Conservation (phyloP, 1,140 invertebrate species). For the Dreissena polymorpha region DNA sequence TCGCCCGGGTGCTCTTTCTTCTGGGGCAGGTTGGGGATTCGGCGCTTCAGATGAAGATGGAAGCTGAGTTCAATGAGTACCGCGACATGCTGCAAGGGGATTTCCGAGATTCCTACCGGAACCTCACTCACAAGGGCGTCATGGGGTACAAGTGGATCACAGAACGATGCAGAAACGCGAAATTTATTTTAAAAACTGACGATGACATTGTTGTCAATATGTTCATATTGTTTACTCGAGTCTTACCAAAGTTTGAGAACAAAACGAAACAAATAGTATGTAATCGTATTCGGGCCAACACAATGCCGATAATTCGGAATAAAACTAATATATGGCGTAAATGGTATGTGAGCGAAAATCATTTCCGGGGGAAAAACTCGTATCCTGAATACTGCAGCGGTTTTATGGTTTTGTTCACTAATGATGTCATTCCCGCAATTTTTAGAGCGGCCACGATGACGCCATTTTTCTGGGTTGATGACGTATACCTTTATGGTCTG, state of each 20-base stretch:
- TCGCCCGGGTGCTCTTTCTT: slow-evolving; percentile 83
- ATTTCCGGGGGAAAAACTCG: slow-evolving; percentile 52
- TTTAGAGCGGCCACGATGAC: no score
- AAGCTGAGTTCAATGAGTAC: slow-evolving; percentile 29
- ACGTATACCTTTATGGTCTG: slow-evolving; percentile 78
- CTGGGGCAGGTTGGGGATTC: slow-evolving; percentile 83
- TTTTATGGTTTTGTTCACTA: slow-evolving; percentile 58
- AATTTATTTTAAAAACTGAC: slow-evolving; percentile 93
- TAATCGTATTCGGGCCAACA: slow-evolving; percentile 42
- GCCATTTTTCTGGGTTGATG: no score
- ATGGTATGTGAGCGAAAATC: slow-evolving; percentile 28
- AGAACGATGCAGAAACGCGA: slow-evolving; percentile 83
- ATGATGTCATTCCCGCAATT: slow-evolving; percentile 65
- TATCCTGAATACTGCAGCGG: slow-evolving; percentile 70
- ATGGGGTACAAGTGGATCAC: slow-evolving; percentile 87
- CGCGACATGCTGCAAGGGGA: slow-evolving; percentile 74
- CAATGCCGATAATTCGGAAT: slow-evolving; percentile 56
- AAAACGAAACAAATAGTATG: slow-evolving; percentile 58
- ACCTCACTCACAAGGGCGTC: slow-evolving; percentile 76
- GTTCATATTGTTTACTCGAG: slow-evolving; percentile 42
- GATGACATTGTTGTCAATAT: slow-evolving; percentile 88
- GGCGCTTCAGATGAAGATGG: slow-evolving; percentile 54
- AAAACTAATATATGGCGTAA: slow-evolving; percentile 60
- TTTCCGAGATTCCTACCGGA: slow-evolving; percentile 66
- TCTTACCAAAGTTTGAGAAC: slow-evolving; percentile 24